These are phyloP conservation scores for Microplitis demolitor DNA, from an alignment of 1,140 invertebrate species.

Conservation along the genomic window DNA sequence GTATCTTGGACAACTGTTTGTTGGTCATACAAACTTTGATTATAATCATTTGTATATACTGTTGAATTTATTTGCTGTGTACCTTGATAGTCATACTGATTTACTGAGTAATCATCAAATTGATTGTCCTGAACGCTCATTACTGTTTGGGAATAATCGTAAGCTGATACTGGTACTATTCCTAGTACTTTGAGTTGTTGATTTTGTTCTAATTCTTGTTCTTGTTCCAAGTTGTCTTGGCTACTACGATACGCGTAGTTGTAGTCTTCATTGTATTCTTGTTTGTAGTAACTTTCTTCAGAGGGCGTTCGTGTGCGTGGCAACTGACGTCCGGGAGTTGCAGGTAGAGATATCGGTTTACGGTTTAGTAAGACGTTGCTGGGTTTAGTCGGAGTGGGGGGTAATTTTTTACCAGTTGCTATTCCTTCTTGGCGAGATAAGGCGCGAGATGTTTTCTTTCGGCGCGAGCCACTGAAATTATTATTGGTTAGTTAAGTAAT, in stretches of 20 bases:
- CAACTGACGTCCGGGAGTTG: conserved; percentile 64
- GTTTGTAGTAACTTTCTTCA: conserved; percentile 60
- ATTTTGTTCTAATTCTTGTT: conserved; percentile 45
- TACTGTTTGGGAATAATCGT: too few species aligned
- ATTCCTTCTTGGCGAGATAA: conserved; percentile 46
- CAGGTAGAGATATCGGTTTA: conserved; percentile 60
- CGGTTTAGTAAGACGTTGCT: conserved; percentile 48
- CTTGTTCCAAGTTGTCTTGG: conserved; percentile 65
- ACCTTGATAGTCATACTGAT: too few species aligned
- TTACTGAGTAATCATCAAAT: too few species aligned
- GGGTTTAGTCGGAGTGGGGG: conserved; percentile 57
- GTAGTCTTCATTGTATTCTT: conserved; percentile 71
- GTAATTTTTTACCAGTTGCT: conserved; percentile 52
- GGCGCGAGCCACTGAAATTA: conserved; percentile 39
- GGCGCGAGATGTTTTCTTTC: conserved; percentile 45
- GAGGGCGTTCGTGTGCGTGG: conserved; percentile 59
- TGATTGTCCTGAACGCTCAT: too few species aligned
- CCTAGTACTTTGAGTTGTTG: neutral
- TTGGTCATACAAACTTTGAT: too few species aligned
- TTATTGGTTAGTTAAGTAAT: neutral
- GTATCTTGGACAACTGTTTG: neutral
- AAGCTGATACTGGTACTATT: too few species aligned
- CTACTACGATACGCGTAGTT: conserved; percentile 71
- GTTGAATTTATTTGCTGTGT: too few species aligned
- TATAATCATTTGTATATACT: too few species aligned